Evolutionary conservation across 2,113 vertebrate species (phyloP), one percentile per base, ranked within the genome.

Genomic region (Marcusenius ussheri): DNA sequence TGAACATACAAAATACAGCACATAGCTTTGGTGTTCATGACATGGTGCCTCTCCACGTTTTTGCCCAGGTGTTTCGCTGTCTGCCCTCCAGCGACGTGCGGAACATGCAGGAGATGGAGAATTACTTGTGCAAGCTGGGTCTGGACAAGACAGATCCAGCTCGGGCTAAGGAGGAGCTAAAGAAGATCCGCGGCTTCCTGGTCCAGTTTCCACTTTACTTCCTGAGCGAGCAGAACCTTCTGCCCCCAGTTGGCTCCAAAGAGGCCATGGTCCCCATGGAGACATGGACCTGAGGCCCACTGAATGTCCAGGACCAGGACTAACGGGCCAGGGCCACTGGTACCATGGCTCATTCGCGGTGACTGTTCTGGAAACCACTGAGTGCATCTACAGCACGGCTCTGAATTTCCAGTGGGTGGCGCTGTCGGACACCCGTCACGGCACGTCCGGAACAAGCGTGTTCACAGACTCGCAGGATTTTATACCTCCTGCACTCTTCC

Each of bases 161-260:
- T 0, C 96, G 95, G 88, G 98, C 98, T 77, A 94, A 96, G 21
- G 98, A 99, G 91, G 97, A 98, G 91, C 91, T 99, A 70, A 97
- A 96, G 91, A 99, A 98, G 94, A 99, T 99, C 89, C 96, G 96
- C 51, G 98, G 98, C 1, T 99, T 99, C 95, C 94, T 99, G 92
- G 98, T 99, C 31, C 98, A 99, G 92, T 99, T 99, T 91, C 98
- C 98, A n/a, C 96, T 99, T 89, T 96, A 97, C 89, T 99, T 99
- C 93, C 95, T 99, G 93, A 96, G 97, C 74, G 98, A 98, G 92
- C 96, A 99, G 89, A 97, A 96, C 93, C 96, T 99, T 86, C 96
- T 99, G 93, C 98, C 98, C n/a, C 97, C 98, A 0, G 97, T 99
- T 0, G 98, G 98, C 90, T 97, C 97, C 9, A 99, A 99, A 93